phyloP scores from a whole-genome alignment of 2,113 vertebrate genomes.

The Mugil cephalus region DNA sequence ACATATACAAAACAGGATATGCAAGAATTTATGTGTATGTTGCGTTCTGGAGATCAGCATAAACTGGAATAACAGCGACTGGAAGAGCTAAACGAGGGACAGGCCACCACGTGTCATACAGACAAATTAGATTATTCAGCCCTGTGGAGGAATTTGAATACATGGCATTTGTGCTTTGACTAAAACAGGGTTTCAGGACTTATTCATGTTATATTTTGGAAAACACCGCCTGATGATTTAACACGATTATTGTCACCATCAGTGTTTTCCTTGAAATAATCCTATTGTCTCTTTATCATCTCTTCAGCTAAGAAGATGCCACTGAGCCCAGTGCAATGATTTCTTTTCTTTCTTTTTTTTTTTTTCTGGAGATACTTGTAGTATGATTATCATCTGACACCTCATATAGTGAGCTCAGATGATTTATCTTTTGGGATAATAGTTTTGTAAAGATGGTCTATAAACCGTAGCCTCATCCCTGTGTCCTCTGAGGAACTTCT shows the following conservation, averaged over 20 bases:
- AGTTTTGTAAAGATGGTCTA: conserved; percentile 63
- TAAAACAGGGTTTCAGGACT: conserved; percentile 26
- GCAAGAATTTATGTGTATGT: conserved; percentile 4
- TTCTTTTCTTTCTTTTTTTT: neutral
- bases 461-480: conserved; percentile 49
- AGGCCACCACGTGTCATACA: neutral
- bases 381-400: conserved; percentile 10
- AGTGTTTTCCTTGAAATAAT: conserved; percentile 28
- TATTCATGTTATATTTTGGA: conserved; percentile 39
- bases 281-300: neutral
- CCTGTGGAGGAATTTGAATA: conserved; percentile 16
- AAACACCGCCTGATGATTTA: conserved; percentile 9
- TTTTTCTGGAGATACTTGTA: conserved; percentile 32
- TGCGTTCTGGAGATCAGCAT: conserved; percentile 11
- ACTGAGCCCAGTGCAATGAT: neutral
- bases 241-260: neutral
- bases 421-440: conserved; percentile 42
- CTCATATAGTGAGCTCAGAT: conserved; percentile 29
- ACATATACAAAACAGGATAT: conserved; percentile 12
- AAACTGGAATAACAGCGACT: conserved; percentile 51
- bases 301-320: conserved; percentile 19
- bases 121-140: neutral
- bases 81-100: conserved; percentile 37
- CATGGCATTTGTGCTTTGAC: conserved; percentile 4
- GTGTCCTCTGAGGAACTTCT: conserved; percentile 36